phyloP scores from a whole-genome alignment of 2,888 invertebrate genomes.

The Spodoptera littoralis region DNA sequence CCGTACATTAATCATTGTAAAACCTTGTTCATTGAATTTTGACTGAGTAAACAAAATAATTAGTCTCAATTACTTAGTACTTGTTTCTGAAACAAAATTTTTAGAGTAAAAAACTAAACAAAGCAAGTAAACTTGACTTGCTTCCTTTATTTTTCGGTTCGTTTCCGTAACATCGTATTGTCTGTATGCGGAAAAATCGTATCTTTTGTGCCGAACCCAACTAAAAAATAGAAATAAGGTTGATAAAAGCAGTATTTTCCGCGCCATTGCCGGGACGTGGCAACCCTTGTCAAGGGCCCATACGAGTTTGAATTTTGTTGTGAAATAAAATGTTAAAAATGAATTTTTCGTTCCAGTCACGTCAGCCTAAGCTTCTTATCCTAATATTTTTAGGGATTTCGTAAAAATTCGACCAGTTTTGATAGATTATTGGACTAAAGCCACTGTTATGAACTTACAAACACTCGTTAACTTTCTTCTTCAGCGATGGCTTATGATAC shows the following conservation, averaged over 20 bases:
- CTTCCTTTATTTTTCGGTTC: too few relatives aligned
- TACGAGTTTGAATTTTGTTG: conserved; percentile 38
- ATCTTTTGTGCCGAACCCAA: background rate
- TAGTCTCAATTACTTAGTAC: too few relatives aligned
- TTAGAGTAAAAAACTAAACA: too few relatives aligned
- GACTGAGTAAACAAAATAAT: too few relatives aligned
- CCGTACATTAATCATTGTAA: too few relatives aligned
- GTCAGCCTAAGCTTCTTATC: conserved; percentile 39
- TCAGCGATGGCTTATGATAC: conserved; percentile 6
- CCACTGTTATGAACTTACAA: background rate
- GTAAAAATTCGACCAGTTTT: conserved; percentile 14
- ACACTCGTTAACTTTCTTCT: background rate
- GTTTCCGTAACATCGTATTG: too few relatives aligned
- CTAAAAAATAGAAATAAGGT: conserved; percentile 7
- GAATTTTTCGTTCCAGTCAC: conserved; percentile 48
- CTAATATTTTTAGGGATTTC: conserved; percentile 33
- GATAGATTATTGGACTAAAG: background rate
- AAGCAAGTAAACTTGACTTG: too few relatives aligned
- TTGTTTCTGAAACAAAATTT: too few relatives aligned
- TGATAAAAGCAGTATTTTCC: conserved; percentile 19
- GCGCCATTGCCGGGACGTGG: conserved; percentile 10
- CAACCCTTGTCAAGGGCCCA: conserved; percentile 35
- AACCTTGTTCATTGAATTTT: too few relatives aligned
- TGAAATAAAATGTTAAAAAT: conserved; percentile 39
- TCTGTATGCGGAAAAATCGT: background rate